Evolutionary conservation across 2,113 vertebrate genomes (phyloP).

Genomic region (Apistogramma diplotaenia): DNA sequence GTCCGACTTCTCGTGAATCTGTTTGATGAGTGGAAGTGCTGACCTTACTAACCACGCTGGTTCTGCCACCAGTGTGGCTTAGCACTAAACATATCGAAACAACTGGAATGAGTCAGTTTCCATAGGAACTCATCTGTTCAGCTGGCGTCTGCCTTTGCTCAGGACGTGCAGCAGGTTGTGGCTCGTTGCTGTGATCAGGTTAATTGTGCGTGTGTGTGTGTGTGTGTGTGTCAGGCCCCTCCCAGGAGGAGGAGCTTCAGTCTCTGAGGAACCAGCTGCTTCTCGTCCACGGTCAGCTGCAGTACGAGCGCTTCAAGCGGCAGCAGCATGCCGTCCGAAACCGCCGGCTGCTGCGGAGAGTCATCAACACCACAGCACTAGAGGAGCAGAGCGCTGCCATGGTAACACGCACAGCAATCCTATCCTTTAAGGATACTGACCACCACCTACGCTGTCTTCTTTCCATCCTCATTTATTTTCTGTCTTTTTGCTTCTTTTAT

Average conservation of each 20-base stretch:
- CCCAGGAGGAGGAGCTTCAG: conserved; percentile 87
- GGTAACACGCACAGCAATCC: conserved; percentile 74
- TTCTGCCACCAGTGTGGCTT: not conserved
- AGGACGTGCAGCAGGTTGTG: no score
- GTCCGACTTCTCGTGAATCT: no score
- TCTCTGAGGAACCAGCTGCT: conserved; percentile 86
- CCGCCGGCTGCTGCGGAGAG: conserved; percentile 87
- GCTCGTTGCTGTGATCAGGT: no score
- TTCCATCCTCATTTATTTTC: not conserved
- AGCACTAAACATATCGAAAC: not conserved
- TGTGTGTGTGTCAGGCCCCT: conserved; percentile 74
- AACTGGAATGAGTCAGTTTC: no score
- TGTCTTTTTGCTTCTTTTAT: no score
- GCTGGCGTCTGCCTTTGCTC: no score
- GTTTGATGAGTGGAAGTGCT: no score
- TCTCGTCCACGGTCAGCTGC: conserved; percentile 88
- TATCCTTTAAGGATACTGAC: not conserved
- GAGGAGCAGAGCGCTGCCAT: conserved; percentile 91
- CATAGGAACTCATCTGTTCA: no score
- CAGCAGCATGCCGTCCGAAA: conserved; percentile 95
- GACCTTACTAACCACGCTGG: no score
- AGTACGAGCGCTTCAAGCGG: conserved; percentile 92
- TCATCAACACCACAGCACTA: conserved; percentile 85
- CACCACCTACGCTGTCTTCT: no score
- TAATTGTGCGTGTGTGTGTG: not conserved